Evolutionary conservation across 2,888 invertebrate species (phyloP).

Genomic region (Gastrophysa polygoni): DNA sequence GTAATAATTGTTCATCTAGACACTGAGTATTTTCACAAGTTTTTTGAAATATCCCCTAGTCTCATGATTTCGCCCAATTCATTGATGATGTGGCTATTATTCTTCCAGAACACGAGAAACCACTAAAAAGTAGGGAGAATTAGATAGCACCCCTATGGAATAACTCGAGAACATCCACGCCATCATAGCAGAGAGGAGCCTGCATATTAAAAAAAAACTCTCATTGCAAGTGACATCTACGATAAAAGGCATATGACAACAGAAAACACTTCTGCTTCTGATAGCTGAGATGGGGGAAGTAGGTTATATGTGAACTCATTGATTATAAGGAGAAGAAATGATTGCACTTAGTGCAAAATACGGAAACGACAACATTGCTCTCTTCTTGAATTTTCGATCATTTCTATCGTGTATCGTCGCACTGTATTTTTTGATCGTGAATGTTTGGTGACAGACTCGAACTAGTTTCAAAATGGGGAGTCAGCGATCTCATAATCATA

Average conservation of each 20-base stretch:
- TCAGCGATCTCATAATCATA: too few relatives aligned
- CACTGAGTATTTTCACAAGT: too few relatives aligned
- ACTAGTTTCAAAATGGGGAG: too few relatives aligned
- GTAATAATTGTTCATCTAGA: too few relatives aligned
- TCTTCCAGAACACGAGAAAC: background rate
- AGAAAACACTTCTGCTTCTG: constrained; percentile 49
- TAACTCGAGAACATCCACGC: background rate
- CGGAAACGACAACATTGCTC: too few relatives aligned
- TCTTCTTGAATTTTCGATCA: too few relatives aligned
- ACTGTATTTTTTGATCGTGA: too few relatives aligned
- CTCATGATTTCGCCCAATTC: background rate
- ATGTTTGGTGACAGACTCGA: too few relatives aligned
- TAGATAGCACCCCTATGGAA: constrained; percentile 7
- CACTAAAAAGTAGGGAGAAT: background rate
- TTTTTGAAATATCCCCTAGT: background rate
- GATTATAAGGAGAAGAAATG: background rate
- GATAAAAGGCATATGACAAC: constrained; percentile 56
- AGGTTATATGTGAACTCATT: constrained; percentile 37
- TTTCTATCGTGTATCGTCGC: too few relatives aligned
- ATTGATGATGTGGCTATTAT: background rate
- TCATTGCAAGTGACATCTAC: constrained; percentile 31
- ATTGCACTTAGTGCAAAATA: background rate
- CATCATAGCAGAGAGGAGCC: constrained; percentile 15
- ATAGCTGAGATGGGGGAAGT: constrained; percentile 48
- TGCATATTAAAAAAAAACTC: constrained; percentile 37